Conservation (phyloP, 2,888 invertebrate genomes). For the Tillus elongatus region DNA sequence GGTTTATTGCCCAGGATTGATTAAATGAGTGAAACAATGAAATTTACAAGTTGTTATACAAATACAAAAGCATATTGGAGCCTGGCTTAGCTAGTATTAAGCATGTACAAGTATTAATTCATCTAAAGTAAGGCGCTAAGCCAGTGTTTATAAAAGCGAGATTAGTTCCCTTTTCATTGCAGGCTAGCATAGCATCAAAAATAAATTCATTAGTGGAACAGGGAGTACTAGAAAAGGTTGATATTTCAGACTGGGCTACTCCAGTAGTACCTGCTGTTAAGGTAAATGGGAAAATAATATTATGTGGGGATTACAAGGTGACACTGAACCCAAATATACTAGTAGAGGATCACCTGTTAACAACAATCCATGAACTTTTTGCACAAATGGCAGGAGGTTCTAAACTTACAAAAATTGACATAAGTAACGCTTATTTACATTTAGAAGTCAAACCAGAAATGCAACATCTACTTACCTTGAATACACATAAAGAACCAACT, state of each 20-base stretch:
- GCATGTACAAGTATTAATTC: slow-evolving; percentile 9
- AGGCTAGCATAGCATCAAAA: slow-evolving; percentile 14
- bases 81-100: slow-evolving; percentile 4
- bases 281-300: slow-evolving; percentile 12
- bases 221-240: slow-evolving; percentile 17
- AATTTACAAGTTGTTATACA: neutral
- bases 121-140: slow-evolving; percentile 6
- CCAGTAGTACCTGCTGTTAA: slow-evolving; percentile 17
- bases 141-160: slow-evolving; percentile 15
- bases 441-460: slow-evolving; percentile 29
- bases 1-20: too few relatives aligned
- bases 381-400: slow-evolving; percentile 22
- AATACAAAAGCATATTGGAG: neutral
- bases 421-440: slow-evolving; percentile 32
- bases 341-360: slow-evolving; percentile 22
- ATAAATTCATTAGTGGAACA: slow-evolving; percentile 13
- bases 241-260: slow-evolving; percentile 18
- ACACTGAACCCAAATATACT: slow-evolving; percentile 14
- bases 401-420: slow-evolving; percentile 24
- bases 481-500: slow-evolving; percentile 32
- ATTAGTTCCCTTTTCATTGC: slow-evolving; percentile 12
- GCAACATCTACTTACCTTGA: slow-evolving; percentile 29
- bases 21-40: neutral
- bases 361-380: slow-evolving; percentile 21
- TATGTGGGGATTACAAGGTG: slow-evolving; percentile 16